Base-by-base conservation (phyloP, 2,113 vertebrate genomes). In the Corvus hawaiiensis region DNA sequence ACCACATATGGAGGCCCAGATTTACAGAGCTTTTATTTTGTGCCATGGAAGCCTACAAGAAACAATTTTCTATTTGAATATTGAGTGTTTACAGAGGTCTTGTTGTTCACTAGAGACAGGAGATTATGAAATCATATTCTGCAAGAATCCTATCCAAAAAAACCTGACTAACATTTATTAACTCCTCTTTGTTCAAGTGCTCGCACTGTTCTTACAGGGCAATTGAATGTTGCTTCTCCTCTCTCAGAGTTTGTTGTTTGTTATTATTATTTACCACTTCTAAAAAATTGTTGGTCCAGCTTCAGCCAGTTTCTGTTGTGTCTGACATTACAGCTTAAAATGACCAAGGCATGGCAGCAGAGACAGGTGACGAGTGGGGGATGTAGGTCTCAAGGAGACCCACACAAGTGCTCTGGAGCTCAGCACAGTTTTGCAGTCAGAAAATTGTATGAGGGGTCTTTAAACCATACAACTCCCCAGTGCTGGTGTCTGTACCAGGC, bases 1-100 rank as follows among this genome's bases (percentile, higher is more conserved):
- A 94, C 89, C 97, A 97, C 98, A 98, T 98, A 98, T 98, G 98
- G 97, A 97, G 96, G 96, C 96, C 89, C 96, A 97, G 97, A 98
- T 98, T 98, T 97, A 96, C 93, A 94, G 93, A 87, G 94, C 93
- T 98, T 98, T 98, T 95, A 97, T 98, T 97, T 91, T 97, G 95
- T 98, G 95, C 96, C 97, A 98, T 97, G 93, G 96, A 97, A 98
- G 94, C 96, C 96, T 95, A 97, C 75, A 97, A 97, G 95, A 97
- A 98, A 96, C 90, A 95, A 97, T 96, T 97, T 97, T 97, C 96
- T 79, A 81, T 97, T 98, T 98, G 97, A 98, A 97, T 98, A 96
- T 97, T 95, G 95, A 96, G 90, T 97, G 92, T 97, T 97, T 98
- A 95, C 96, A 95, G 91, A 96, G 84, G 87, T 97, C 90, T 96